Percentiles rank a stretch among this genome's conserved stretches.
Evolutionary conservation across 2,888 invertebrate species (phyloP).

Genomic region (Lordiphosa andalusiaca): DNA sequence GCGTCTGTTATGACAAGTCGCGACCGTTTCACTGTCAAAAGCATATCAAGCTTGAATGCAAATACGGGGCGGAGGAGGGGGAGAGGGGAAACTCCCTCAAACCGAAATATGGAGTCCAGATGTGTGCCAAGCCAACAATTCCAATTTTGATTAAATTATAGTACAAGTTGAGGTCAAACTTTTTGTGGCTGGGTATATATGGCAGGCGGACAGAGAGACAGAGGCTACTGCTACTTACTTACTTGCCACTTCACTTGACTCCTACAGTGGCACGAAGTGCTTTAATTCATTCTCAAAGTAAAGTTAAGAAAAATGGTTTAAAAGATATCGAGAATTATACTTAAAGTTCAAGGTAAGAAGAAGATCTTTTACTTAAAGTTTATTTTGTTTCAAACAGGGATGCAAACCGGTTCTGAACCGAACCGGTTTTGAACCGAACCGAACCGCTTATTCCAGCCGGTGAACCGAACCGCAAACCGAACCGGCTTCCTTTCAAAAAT

Average conservation of each 20-base stretch:
- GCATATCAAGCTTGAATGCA: constrained; percentile 31
- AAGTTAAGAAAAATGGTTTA: too few relatives aligned
- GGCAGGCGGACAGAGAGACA: constrained; percentile 34
- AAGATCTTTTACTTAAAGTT: too few relatives aligned
- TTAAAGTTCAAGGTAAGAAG: too few relatives aligned
- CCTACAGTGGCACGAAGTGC: constrained; percentile 38
- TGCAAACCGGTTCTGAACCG: too few relatives aligned
- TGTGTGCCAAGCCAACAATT: constrained; percentile 28
- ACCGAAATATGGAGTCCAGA: constrained; percentile 12
- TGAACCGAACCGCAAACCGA: too few relatives aligned
- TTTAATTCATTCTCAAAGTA: too few relatives aligned
- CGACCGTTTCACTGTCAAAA: constrained; percentile 53
- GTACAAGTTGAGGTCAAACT: constrained; percentile 22
- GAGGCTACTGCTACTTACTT: constrained; percentile 45
- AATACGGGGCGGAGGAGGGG: constrained; percentile 10
- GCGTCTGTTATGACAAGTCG: constrained; percentile 57
- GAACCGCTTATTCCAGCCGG: too few relatives aligned
- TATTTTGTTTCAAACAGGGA: too few relatives aligned
- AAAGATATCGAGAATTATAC: too few relatives aligned
- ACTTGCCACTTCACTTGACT: constrained; percentile 32
- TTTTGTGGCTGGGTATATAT: constrained; percentile 13
- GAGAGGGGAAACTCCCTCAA: constrained; percentile 13
- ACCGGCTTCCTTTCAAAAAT: too few relatives aligned
- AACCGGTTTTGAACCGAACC: too few relatives aligned
- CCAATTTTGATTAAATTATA: constrained; percentile 52